Evolutionary conservation across 2,888 invertebrate species (phyloP), one percentile per base, ranked within the genome.

Genomic region (Catocala sponsa): DNA sequence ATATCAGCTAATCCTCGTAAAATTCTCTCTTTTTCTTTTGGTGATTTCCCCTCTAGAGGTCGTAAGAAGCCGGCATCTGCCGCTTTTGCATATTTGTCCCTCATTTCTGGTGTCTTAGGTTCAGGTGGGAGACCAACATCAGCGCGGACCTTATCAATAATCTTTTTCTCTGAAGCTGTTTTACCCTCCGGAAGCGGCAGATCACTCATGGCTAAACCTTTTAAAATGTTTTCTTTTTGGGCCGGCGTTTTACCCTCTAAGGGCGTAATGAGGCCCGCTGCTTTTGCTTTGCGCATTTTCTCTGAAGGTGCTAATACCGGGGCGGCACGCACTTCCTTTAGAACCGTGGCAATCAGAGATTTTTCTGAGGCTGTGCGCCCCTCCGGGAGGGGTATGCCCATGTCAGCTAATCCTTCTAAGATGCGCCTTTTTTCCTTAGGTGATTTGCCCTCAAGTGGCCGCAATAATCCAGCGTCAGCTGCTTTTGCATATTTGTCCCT

Each of bases 181-280:
- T 64, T 72, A 0, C 4, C 57, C 32, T 71, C 72, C 6, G 70
- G 72, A 10, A 71, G 54, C 0, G 61, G 54, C 0, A 71, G 5
- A 10, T 72, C 70, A 2, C 52, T 0, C 35, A 38, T 38, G 35
- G 35, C 35, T 9, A 38, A 38, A 1, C 35, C 35, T 7, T 6
- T 38, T 38, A 84, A 25, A 11, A 85, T 77, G 53, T 76, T 77
- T 68, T 81, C 79, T 68, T 84, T 82, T 60, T 83, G 67, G 1
- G 59, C 57, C 5, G 63, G 33, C 0, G 79, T 54, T 73, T 38
- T 38, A 4, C 35, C 35, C 35, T 38, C 35, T 4, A 38, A 6
- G 0, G 70, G 41, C 2, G 35, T 38, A 9, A 38, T 6, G 0
- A 38, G 9, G 1, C 35, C 35, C 9, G 35, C 35, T 6, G 35